Conservation (phyloP, 2,888 invertebrate genomes). For the Microchrysa polita region DNA sequence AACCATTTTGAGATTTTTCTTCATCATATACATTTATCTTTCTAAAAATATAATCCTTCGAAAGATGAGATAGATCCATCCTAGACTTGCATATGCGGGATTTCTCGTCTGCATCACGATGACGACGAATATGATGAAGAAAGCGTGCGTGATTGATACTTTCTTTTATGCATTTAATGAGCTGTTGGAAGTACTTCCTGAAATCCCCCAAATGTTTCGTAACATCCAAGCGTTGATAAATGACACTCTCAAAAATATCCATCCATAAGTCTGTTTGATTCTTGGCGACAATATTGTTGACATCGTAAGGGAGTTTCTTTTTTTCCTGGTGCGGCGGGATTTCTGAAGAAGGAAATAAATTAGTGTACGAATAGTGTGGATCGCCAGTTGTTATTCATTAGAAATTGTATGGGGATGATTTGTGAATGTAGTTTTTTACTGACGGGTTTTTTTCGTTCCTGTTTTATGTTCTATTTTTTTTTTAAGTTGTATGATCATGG, state of each 20-base stretch:
- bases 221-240: neutral
- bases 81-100: slow-evolving; percentile 15
- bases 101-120: neutral
- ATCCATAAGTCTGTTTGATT: neutral
- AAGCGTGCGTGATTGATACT: slow-evolving; percentile 20
- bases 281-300: slow-evolving; percentile 1
- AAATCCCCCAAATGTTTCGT: neutral
- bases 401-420: neutral
- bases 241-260: neutral
- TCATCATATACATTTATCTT: too few relatives aligned
- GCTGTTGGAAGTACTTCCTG: slow-evolving; percentile 8
- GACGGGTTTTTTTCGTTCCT: too few relatives aligned
- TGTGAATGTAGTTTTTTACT: too few relatives aligned
- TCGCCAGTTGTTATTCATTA: slow-evolving; percentile 3
- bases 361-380: too few relatives aligned
- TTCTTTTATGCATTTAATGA: slow-evolving; percentile 29
- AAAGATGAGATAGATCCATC: slow-evolving; percentile 5
- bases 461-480: too few relatives aligned
- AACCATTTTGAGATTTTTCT: neutral
- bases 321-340: neutral
- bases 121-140: neutral
- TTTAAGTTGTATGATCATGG: too few relatives aligned
- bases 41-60: slow-evolving; percentile 27
- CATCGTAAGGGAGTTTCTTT: too few relatives aligned
- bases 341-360: neutral